These are phyloP conservation scores for Anguilla pacifica DNA, from an alignment of 2,797 vertebrate genomes.

Conservation along the genomic window DNA sequence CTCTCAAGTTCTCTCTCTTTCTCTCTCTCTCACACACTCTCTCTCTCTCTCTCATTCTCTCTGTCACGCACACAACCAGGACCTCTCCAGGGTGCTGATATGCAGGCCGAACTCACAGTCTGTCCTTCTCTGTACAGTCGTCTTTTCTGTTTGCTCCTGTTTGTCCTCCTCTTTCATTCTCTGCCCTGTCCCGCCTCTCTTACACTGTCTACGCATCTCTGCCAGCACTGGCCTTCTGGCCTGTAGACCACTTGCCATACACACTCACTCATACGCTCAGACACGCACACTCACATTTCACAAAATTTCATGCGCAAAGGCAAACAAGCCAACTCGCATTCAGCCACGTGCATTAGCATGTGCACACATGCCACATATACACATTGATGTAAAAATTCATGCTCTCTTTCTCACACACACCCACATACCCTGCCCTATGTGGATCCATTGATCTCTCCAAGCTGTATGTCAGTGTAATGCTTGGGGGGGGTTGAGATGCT, in stretches of 20 bases:
- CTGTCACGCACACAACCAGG: conserved; percentile 21
- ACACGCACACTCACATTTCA: conserved; percentile 33
- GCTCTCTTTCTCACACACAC: neutral
- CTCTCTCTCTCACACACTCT: neutral
- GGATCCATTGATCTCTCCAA: conserved; percentile 48
- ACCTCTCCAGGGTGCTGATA: conserved; percentile 63
- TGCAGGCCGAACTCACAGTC: conserved; percentile 58
- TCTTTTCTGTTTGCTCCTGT: neutral
- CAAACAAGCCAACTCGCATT: neutral
- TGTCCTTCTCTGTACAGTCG: conserved; percentile 31
- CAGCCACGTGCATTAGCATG: neutral
- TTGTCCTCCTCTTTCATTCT: conserved; percentile 19
- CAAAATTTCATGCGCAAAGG: neutral
- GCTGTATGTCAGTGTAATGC: conserved; percentile 41
- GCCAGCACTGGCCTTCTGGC: conserved; percentile 30
- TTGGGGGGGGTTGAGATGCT: conserved; percentile 23
- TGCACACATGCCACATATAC: conserved; percentile 23
- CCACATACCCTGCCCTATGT: conserved; percentile 8
- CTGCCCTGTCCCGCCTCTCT: conserved; percentile 6
- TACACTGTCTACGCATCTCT: neutral
- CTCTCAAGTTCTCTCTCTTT: conserved; percentile 19
- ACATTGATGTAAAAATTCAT: conserved; percentile 5
- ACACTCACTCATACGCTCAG: conserved; percentile 37
- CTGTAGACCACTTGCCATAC: conserved; percentile 39
- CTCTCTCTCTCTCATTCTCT: neutral